Conservation (phyloP, 2,113 vertebrate species). For the Echinops telfairi region DNA sequence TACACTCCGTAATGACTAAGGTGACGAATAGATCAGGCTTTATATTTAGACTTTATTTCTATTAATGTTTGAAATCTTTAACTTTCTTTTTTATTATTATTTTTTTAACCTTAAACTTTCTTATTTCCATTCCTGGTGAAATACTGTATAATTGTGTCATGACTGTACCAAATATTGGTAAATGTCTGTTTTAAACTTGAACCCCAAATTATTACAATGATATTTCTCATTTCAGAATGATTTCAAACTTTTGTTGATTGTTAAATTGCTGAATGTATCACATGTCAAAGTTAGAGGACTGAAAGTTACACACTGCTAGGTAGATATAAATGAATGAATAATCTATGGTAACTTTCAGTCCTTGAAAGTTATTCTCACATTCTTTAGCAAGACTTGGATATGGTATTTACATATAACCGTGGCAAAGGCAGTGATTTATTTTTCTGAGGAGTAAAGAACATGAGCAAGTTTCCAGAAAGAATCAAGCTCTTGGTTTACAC, state of each 20-base stretch:
- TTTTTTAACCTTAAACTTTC: too few relatives aligned
- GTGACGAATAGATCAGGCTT: background rate
- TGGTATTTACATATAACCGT: background rate
- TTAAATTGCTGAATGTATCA: slow-evolving; percentile 14
- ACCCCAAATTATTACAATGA: background rate
- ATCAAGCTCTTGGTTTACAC: slow-evolving; percentile 3
- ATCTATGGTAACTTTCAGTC: slow-evolving; percentile 41
- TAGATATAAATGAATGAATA: slow-evolving; percentile 58
- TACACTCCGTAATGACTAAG: background rate
- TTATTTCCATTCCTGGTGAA: slow-evolving; percentile 1
- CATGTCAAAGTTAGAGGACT: slow-evolving; percentile 48
- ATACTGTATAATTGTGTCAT: slow-evolving; percentile 22
- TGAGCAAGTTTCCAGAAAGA: slow-evolving; percentile 30
- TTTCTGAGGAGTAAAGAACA: slow-evolving; percentile 19
- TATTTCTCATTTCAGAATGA: slow-evolving; percentile 46
- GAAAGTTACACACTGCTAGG: slow-evolving; percentile 32
- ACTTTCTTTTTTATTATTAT: background rate
- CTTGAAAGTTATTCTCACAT: slow-evolving; percentile 32
- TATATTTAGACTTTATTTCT: slow-evolving; percentile 38
- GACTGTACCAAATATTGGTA: slow-evolving; percentile 56
- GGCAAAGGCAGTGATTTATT: slow-evolving; percentile 34
- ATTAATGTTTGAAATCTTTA: background rate
- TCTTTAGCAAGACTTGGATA: slow-evolving; percentile 21
- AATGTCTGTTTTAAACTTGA: slow-evolving; percentile 16
- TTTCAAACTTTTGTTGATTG: slow-evolving; percentile 42